Base-by-base conservation (phyloP, 1,140 invertebrate genomes). In the Macrobrachium rosenbergii region DNA sequence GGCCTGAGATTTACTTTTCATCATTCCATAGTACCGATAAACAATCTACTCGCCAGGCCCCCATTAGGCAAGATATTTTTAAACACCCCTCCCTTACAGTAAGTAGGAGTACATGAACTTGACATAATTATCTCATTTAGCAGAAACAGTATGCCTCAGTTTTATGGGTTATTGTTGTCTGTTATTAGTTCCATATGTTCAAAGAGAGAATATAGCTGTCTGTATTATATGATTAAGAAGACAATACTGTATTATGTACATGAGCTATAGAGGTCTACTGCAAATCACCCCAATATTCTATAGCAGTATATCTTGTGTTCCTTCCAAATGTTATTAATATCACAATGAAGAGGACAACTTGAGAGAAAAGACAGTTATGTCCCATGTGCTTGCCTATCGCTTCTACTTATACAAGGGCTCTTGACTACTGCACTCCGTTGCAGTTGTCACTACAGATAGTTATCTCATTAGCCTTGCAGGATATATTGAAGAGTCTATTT, bases 181-280 rank as follows among this genome's bases (percentile, higher is more conserved):
- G 52, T 52, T 52, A 69, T 76, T 87, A 87, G 84, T 80, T 72
- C 79, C 67, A 82, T 59, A 87, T 87, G 60, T 81, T 87, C 69
- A 72, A 81, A 69, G 73, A 82, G 75, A 45, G 52, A 64, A 59
- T 87, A 81, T 81, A 69, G 79, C 79, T 85, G 75, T 87, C 64
- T 87, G 78, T 82, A 75, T 79, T 87, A 67, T 87, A 87, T 82
- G 78, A 78, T 67, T 87, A 87, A 87, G 78, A 87, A 73, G 84
- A 87, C 84, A 87, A 87, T 87, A 80, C 77, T 28, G 52, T 60
- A 87, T 77, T 81, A 62, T 75, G 79, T 14, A 81, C 63, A 75
- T 87, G 78, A 76, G 84, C 84, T 87, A 63, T 80, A 72, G 67
- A 69, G 78, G 23, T n/a, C 69, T 79, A 87, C 78, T 87, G 78